Percentiles rank a stretch among this genome's conserved stretches.
phyloP scores from a whole-genome alignment of 2,113 vertebrate species.

The Entelurus aequoreus region DNA sequence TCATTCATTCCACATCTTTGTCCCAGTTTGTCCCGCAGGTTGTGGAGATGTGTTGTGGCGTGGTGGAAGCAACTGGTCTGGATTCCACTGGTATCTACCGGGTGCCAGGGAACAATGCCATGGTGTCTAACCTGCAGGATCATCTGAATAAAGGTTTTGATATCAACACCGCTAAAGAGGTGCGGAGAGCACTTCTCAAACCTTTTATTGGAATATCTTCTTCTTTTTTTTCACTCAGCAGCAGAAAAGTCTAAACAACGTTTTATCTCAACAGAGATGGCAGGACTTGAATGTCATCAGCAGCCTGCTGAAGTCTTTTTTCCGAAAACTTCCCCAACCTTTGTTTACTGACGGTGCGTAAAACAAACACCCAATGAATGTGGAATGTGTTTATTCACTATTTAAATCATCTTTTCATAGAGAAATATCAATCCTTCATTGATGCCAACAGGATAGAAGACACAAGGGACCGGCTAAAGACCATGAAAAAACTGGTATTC shows the following conservation, averaged over 20 bases:
- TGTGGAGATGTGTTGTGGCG: constrained; percentile 86
- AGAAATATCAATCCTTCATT: constrained; percentile 92
- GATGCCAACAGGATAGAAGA: constrained; percentile 91
- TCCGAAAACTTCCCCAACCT: constrained; percentile 91
- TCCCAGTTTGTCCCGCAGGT: constrained; percentile 85
- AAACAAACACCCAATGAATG: background rate
- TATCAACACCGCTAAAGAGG: constrained; percentile 90
- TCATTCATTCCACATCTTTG: background rate
- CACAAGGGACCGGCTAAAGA: constrained; percentile 84
- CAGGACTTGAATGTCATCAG: constrained; percentile 96
- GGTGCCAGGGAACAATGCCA: constrained; percentile 92
- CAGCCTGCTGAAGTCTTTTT: constrained; percentile 94
- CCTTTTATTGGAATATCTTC: background rate
- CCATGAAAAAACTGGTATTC: constrained; percentile 86
- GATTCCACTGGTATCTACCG: constrained; percentile 95
- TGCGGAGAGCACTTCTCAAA: constrained; percentile 28
- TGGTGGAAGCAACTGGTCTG: constrained; percentile 88
- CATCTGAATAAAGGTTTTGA: constrained; percentile 93
- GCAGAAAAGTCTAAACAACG: background rate
- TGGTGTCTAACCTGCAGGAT: constrained; percentile 92
- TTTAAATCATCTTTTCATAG: constrained; percentile 56
- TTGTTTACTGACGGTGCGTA: constrained; percentile 89
- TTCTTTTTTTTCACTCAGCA: background rate
- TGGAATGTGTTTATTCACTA: background rate
- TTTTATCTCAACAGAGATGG: constrained; percentile 79